Base-by-base conservation (phyloP, 2,113 vertebrate species). In the Brachionichthys hirsutus region DNA sequence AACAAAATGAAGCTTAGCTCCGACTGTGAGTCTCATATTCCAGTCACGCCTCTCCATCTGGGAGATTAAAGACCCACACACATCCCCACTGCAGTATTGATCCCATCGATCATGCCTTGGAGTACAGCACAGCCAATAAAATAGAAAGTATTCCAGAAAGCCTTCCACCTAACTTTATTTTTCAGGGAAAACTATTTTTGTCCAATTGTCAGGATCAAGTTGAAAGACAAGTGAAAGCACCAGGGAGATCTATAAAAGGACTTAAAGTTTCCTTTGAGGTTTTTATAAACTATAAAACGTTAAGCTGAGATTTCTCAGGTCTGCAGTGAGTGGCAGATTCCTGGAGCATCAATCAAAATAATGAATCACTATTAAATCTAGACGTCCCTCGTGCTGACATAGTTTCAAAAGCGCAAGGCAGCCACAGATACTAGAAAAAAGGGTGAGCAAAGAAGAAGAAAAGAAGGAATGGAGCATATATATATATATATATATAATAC, bases 261-360 rank as follows among this genome's bases (percentile, higher is more conserved):
- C 69, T 74, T 73, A 68, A 74, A 48, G 54, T 74, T 81, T 77
- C 55, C 61, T 78, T 70, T 85, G 72, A 78, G 78, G 67, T 71
- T 83, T 84, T 83, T 67, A 77, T 80, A 70, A 80, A 77, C 70
- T 73, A 68, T 81, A 71, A 75, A 85, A 48, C 71, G 70, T 60
- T 61, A 57, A 61, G 56, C 69, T 34, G 69, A 83, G 78, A 80
- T 53, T 15, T 73, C 55, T 80, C 66, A 64, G 62, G 54, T 67
- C 47, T 44, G 68, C 65, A 18, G 19, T 70, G 76, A 85, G 41
- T 70, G 82, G 59, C 72, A 71, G 70, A 59, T 57, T 73, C 51
- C 16, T 52, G 52, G 45, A 22, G 70, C 65, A 82, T 86, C 67
- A 68, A 66, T 84, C 79, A 86, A 70, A 86, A 78, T 80, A 85